Percentiles rank a stretch among this genome's conserved stretches.
Evolutionary conservation across 2,888 invertebrate species (phyloP).

Genomic region (Girardia tigrina): DNA sequence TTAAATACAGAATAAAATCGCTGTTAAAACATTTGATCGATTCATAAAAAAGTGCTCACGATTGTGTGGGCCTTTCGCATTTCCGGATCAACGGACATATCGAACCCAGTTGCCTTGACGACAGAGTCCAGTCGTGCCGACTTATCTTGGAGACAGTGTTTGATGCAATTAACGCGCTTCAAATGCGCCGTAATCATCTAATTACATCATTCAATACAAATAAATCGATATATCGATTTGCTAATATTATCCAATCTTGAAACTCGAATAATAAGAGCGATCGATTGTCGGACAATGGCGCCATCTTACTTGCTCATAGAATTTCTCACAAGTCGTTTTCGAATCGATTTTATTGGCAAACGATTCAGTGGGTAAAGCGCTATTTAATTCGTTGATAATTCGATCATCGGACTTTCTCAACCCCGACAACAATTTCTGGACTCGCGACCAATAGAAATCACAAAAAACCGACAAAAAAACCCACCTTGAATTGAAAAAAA

Average conservation of each 20-base stretch:
- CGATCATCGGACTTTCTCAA: conserved; percentile 76
- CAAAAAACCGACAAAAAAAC: too few species aligned
- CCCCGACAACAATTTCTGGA: conserved; percentile 66
- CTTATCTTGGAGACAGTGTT: not conserved
- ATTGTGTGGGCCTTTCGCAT: not conserved
- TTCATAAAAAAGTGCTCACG: not conserved
- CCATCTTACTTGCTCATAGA: conserved; percentile 63
- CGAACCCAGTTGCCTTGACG: conserved; percentile 25
- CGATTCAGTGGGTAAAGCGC: conserved; percentile 72
- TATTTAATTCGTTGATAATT: conserved; percentile 71
- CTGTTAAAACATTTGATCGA: too few species aligned
- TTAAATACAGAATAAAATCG: too few species aligned
- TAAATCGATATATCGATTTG: too few species aligned
- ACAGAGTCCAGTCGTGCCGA: not conserved
- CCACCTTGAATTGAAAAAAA: not conserved
- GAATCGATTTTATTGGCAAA: conserved; percentile 64
- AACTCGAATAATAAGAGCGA: too few species aligned
- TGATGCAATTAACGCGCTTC: not conserved
- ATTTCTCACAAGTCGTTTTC: conserved; percentile 61
- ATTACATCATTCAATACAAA: not conserved
- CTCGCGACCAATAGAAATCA: too few species aligned
- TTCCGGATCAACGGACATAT: not conserved
- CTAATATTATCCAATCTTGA: too few species aligned
- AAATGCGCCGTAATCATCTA: not conserved
- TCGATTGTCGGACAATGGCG: too few species aligned